Percentiles rank a stretch among this genome's conserved stretches.
phyloP scores from a whole-genome alignment of 2,888 invertebrate genomes.

The Eulithis testata region DNA sequence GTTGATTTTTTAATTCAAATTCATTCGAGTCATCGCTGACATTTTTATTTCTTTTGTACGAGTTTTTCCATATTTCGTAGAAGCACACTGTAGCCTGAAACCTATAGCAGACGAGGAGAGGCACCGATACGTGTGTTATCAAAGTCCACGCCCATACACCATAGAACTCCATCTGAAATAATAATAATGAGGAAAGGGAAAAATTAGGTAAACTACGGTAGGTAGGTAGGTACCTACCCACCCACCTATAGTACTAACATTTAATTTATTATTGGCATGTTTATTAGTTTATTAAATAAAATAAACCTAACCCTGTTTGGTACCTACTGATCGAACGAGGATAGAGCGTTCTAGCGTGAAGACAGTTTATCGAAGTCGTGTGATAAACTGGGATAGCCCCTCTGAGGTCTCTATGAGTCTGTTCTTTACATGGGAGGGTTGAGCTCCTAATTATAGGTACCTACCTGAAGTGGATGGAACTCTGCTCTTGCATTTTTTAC shows the following conservation, averaged over 20 bases:
- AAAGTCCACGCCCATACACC: constrained; percentile 91
- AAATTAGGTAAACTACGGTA: too few relatives aligned
- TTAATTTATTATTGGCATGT: too few relatives aligned
- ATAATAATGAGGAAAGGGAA: too few relatives aligned
- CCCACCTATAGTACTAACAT: too few relatives aligned
- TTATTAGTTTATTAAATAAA: too few relatives aligned
- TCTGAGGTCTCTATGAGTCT: background rate
- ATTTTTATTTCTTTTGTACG: constrained; percentile 85
- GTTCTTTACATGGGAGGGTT: background rate
- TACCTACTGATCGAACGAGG: too few relatives aligned
- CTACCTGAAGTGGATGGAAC: constrained; percentile 86
- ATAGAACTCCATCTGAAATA: constrained; percentile 84
- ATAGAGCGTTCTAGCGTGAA: too few relatives aligned
- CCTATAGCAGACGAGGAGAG: constrained; percentile 88
- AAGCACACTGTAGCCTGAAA: constrained; percentile 91
- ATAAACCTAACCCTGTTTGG: too few relatives aligned
- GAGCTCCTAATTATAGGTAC: background rate
- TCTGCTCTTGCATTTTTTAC: constrained; percentile 88
- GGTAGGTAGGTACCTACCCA: too few relatives aligned
- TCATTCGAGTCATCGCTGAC: constrained; percentile 54
- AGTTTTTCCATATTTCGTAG: constrained; percentile 91
- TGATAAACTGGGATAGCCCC: too few relatives aligned
- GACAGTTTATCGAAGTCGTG: too few relatives aligned
- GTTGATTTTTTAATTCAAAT: constrained; percentile 73
- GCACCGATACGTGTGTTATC: constrained; percentile 88